These are phyloP conservation scores for Anguilla marmorata DNA, from an alignment of 2,797 vertebrate genomes.

Conservation along the genomic window DNA sequence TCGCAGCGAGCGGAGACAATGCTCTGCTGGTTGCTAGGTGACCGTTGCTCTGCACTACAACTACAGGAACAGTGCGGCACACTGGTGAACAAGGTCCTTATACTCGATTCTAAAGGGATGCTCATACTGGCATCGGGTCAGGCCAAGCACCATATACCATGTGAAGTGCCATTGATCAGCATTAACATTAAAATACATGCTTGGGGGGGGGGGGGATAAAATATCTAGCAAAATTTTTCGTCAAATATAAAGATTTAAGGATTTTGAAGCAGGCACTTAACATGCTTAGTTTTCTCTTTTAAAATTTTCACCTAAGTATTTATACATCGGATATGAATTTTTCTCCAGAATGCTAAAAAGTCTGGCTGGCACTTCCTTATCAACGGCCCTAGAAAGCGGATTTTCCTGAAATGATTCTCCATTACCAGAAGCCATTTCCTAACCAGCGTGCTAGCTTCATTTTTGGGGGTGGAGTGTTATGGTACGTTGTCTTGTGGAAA, in stretches of 20 bases:
- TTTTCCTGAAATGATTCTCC: background rate
- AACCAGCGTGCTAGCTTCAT: background rate
- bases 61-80: constrained; percentile 60
- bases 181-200: background rate
- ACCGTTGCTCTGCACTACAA: constrained; percentile 77
- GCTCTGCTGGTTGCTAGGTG: constrained; percentile 78
- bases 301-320: background rate
- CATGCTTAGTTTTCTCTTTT: background rate
- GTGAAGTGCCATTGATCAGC: background rate
- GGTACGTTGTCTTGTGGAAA: background rate
- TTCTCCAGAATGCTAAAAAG: background rate
- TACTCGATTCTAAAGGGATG: constrained; percentile 30
- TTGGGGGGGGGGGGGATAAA: background rate
- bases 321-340: background rate
- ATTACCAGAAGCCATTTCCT: background rate
- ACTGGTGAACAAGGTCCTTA: constrained; percentile 21
- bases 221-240: background rate
- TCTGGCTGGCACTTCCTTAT: background rate
- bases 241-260: background rate
- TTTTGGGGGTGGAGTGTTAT: background rate
- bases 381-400: background rate
- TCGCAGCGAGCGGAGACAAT: constrained; percentile 55
- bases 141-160: constrained; percentile 35
- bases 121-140: constrained; percentile 39
- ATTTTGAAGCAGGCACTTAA: background rate